Evolutionary conservation across 1,140 invertebrate genomes (phyloP).

Genomic region (Zaprionus gabonicus): DNA sequence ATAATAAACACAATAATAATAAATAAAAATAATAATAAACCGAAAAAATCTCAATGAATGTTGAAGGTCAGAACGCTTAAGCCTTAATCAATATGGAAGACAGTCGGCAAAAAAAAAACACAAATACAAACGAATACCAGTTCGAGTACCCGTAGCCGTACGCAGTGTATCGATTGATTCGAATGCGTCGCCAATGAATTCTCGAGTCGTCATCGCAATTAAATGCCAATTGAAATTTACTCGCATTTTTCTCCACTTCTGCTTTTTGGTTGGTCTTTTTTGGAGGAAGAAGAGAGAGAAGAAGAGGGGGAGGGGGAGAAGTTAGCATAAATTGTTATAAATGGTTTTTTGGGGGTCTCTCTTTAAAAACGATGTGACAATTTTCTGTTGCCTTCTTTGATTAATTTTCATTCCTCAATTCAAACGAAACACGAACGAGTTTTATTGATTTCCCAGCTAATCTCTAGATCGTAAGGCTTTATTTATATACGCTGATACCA

Average conservation of each 20-base stretch:
- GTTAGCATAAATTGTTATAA: slow-evolving; percentile 54
- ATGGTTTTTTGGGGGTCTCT: slow-evolving; percentile 22
- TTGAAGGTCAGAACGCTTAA: slow-evolving; percentile 80
- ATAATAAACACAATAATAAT: slow-evolving; percentile 71
- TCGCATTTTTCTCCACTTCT: slow-evolving; percentile 48
- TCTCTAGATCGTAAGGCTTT: slow-evolving; percentile 61
- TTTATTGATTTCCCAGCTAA: slow-evolving; percentile 65
- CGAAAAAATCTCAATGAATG: slow-evolving; percentile 72
- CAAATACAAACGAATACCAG: background rate
- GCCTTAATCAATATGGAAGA: slow-evolving; percentile 66
- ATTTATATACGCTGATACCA: slow-evolving; percentile 67
- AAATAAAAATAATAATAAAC: slow-evolving; percentile 59
- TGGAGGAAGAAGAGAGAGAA: background rate
- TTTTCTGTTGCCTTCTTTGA: slow-evolving; percentile 63
- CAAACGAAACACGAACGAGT: slow-evolving; percentile 4
- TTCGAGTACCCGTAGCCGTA: slow-evolving; percentile 1
- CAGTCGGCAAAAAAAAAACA: slow-evolving; percentile 25
- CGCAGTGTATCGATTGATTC: slow-evolving; percentile 70
- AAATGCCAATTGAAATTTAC: slow-evolving; percentile 77
- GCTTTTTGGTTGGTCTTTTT: slow-evolving; percentile 43
- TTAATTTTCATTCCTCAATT: slow-evolving; percentile 55
- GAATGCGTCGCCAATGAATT: slow-evolving; percentile 71
- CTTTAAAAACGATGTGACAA: slow-evolving; percentile 68
- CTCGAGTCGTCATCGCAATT: slow-evolving; percentile 66
- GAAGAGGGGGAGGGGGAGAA: background rate